These are phyloP conservation scores for Muraenolepis orangiensis DNA, from an alignment of 2,797 vertebrate genomes.

Conservation along the genomic window DNA sequence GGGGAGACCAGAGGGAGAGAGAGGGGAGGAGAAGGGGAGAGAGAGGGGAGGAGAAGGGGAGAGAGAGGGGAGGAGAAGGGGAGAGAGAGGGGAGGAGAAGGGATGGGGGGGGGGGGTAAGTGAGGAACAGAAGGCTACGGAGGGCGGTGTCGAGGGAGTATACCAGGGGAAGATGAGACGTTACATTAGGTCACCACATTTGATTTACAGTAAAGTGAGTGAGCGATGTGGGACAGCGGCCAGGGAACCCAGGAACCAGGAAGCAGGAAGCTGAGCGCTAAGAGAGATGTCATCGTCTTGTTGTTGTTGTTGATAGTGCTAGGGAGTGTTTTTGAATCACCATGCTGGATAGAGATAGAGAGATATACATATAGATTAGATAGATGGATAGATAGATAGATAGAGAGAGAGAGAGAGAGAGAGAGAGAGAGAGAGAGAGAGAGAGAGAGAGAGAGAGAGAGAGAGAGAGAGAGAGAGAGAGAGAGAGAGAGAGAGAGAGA, in stretches of 20 bases:
- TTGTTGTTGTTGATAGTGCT: background rate
- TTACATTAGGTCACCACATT: background rate
- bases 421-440: background rate
- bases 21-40: slow-evolving; percentile 5
- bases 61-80: background rate
- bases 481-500: background rate
- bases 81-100: background rate
- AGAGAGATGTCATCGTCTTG: background rate
- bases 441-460: background rate
- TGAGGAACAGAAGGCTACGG: background rate
- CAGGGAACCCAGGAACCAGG: background rate
- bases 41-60: background rate
- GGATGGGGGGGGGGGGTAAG: background rate
- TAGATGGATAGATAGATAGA: no score
- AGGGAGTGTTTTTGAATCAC: background rate
- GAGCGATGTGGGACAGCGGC: background rate
- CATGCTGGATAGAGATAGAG: background rate
- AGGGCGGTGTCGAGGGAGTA: background rate
- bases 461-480: background rate
- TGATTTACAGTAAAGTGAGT: background rate
- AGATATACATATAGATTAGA: no score
- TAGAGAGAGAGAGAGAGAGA: no score
- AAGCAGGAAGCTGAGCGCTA: background rate
- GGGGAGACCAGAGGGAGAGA: slow-evolving; percentile 7
- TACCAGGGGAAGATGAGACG: background rate